phyloP scores from a whole-genome alignment of 2,797 vertebrate genomes.

The Dermochelys coriacea region DNA sequence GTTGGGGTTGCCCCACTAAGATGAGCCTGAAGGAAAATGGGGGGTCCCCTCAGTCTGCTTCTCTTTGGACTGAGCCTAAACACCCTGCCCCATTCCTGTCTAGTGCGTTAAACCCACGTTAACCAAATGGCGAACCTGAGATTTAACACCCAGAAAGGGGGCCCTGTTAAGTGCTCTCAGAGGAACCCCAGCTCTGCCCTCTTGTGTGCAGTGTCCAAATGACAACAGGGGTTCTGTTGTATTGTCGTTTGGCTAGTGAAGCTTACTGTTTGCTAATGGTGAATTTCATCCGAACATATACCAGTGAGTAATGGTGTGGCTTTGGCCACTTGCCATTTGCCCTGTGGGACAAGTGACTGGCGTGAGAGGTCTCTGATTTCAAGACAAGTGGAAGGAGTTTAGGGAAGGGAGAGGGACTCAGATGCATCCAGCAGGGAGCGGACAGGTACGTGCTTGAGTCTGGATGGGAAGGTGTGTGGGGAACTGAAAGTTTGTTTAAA shows the following conservation, averaged over 20 bases:
- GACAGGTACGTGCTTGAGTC: background rate
- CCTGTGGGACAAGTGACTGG: background rate
- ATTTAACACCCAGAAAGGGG: background rate
- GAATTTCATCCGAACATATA: background rate
- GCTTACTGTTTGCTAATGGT: background rate
- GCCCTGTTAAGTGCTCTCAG: background rate
- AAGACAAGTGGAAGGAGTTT: background rate
- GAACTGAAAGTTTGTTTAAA: fast-evolving
- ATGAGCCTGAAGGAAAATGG: too few species aligned
- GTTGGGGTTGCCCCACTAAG: too few species aligned
- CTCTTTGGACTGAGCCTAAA: background rate
- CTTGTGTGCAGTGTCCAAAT: background rate
- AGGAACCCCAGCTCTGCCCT: background rate
- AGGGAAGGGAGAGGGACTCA: background rate
- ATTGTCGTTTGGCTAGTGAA: too few species aligned
- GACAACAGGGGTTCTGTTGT: background rate
- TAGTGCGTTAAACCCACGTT: background rate
- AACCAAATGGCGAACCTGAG: background rate
- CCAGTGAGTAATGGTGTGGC: background rate
- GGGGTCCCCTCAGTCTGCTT: background rate
- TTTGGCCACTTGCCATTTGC: background rate
- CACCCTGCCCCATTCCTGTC: too few species aligned
- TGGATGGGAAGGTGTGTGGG: background rate
- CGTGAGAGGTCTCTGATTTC: background rate
- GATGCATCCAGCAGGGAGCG: background rate